Base-by-base conservation (phyloP, 2,888 invertebrate genomes). In the Apamea crenata region DNA sequence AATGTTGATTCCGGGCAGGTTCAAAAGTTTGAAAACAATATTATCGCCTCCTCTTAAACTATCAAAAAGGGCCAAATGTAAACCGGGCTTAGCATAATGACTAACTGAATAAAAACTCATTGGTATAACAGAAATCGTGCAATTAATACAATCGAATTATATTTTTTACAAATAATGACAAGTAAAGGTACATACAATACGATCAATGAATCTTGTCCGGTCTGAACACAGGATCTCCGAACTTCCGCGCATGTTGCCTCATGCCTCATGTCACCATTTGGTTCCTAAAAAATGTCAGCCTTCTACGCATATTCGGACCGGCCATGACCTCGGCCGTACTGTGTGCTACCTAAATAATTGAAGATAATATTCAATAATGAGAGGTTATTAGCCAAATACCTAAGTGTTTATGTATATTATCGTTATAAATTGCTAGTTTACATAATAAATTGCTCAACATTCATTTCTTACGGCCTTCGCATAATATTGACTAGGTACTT, bases 371-470 rank as follows among this genome's bases (percentile, higher is more conserved):
- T 50, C 25, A 7, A 50, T 44, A 67, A 47, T 63, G 40, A 50
- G 68, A 73, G 50, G 63, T 67, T 12, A 47, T 56, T 76, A 40
- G 50, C 40, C n/a, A 59, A 73, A 75, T 68, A 47, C 50, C 79
- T 59, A 74, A 85, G 72, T 85, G 44, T 74, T 67, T 82, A 74
- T 79, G 83, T 85, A 78, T 80, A 74, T 80, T 82, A 59, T 65
- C 10, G 16, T 66, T 65, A 70, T 32, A 61, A 44, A 83, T 75
- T 61, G 47, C 66, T 69, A 59, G 14, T 53, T 61, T 47, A 68
- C 74, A 74, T 82, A 79, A 80, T 77, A 75, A 80, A 86, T 80
- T 80, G 86, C 69, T 82, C 79, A 82, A 78, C 2, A 40, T 77
- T 79, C 7, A 73, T 69, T 79, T 77, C 25, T 67, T 65, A 74